Evolutionary conservation across 2,888 invertebrate genomes (phyloP).

Genomic region (Sceliomorpha sp.): DNA sequence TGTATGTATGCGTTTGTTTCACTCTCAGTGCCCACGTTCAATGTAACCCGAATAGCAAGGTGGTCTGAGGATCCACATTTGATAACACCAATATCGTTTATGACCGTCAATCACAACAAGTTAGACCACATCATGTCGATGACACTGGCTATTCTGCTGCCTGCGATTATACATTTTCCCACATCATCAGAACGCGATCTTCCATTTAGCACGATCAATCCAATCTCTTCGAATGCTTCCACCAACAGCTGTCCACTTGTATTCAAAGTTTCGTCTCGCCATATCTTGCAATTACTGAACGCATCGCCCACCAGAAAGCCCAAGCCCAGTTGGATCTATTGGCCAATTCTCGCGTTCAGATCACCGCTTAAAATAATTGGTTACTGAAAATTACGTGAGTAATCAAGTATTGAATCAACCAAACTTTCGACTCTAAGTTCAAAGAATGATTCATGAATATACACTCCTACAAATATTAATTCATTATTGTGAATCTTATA

Average conservation of each 20-base stretch:
- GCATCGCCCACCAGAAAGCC: background rate
- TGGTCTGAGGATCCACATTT: background rate
- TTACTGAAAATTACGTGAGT: background rate
- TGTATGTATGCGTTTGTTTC: too few species aligned
- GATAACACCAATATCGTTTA: background rate
- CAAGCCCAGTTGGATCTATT: background rate
- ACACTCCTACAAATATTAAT: too few species aligned
- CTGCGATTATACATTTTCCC: background rate
- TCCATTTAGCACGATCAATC: constrained; percentile 4
- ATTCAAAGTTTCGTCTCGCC: background rate
- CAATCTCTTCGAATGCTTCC: constrained; percentile 3
- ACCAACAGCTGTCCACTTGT: background rate
- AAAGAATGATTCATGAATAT: background rate
- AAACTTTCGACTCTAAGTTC: background rate
- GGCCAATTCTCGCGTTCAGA: constrained; percentile 1
- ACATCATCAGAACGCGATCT: background rate
- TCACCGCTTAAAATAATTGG: background rate
- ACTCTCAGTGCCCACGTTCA: too few species aligned
- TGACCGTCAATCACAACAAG: background rate
- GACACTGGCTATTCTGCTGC: background rate
- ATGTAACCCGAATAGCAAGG: background rate
- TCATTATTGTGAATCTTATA: too few species aligned
- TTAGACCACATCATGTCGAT: background rate
- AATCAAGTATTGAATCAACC: background rate
- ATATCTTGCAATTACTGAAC: background rate